phyloP scores from a whole-genome alignment of 1,140 invertebrate species.

The Acyrthosiphon pisum region DNA sequence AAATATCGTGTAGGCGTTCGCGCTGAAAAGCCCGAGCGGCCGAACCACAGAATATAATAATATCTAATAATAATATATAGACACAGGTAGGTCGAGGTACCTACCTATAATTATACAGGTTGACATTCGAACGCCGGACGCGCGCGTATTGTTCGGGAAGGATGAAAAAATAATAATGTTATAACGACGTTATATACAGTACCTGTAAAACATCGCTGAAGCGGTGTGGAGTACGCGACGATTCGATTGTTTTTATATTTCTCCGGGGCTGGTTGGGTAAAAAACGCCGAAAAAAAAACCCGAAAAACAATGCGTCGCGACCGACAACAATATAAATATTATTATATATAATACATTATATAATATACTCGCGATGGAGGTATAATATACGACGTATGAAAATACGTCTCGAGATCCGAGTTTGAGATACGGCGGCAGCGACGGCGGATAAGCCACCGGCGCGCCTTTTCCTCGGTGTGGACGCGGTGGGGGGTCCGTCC shows the following conservation, averaged over 20 bases:
- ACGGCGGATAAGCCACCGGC: conserved; percentile 30
- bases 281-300: not conserved
- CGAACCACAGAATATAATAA: not conserved
- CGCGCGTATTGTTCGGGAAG: not conserved
- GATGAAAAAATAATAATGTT: not conserved
- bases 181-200: not conserved
- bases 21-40: not conserved
- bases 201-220: not conserved
- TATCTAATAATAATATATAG: not conserved
- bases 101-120: not conserved
- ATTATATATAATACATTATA: not conserved
- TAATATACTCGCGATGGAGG: not conserved
- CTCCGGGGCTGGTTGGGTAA: not conserved
- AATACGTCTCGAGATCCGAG: conserved; percentile 14
- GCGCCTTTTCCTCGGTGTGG: conserved; percentile 27
- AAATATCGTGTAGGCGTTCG: not conserved
- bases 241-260: not conserved
- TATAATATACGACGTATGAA: not conserved
- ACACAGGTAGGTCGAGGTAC: no score
- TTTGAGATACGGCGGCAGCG: not conserved
- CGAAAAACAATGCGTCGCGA: not conserved
- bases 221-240: no score
- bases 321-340: conserved; percentile 17
- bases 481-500: conserved; percentile 17
- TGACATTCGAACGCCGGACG: not conserved